These are phyloP conservation scores for Tetanocera ferruginea DNA, from an alignment of 2,888 invertebrate species.

Conservation along the genomic window DNA sequence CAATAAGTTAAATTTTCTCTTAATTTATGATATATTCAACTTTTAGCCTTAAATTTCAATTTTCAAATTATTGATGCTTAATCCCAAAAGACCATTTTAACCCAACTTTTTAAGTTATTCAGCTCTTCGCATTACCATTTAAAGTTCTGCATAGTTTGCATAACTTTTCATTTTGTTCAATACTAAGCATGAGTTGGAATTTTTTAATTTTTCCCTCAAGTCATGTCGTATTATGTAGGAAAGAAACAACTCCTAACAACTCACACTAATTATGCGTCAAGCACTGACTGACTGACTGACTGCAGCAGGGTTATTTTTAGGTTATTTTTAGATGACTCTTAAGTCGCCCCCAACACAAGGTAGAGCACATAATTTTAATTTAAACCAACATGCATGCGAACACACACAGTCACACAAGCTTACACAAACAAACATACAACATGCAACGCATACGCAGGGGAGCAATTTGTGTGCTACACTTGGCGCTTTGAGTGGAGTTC, in stretches of 20 bases:
- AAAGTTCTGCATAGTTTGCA: no score
- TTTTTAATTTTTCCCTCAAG: no score
- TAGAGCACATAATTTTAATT: slow-evolving; percentile 10
- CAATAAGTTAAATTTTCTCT: no score
- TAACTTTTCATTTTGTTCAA: no score
- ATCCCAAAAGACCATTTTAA: no score
- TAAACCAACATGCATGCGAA: not conserved
- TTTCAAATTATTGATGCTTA: no score
- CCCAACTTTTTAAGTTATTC: no score
- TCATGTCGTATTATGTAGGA: no score
- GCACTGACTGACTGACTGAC: not conserved
- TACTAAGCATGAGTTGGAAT: no score
- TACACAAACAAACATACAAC: not conserved
- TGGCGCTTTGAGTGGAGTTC: not conserved
- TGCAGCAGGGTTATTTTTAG: slow-evolving; percentile 21
- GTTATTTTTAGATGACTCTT: slow-evolving; percentile 12
- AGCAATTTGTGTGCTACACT: slow-evolving; percentile 2
- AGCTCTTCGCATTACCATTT: no score
- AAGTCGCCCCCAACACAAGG: slow-evolving; percentile 2
- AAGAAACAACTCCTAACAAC: not conserved
- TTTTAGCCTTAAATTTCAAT: no score
- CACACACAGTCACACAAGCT: not conserved
- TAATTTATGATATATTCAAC: no score
- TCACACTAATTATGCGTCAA: slow-evolving; percentile 32
- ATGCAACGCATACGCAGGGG: not conserved